phyloP scores from a whole-genome alignment of 2,888 invertebrate species.

The Polyploca ridens region DNA sequence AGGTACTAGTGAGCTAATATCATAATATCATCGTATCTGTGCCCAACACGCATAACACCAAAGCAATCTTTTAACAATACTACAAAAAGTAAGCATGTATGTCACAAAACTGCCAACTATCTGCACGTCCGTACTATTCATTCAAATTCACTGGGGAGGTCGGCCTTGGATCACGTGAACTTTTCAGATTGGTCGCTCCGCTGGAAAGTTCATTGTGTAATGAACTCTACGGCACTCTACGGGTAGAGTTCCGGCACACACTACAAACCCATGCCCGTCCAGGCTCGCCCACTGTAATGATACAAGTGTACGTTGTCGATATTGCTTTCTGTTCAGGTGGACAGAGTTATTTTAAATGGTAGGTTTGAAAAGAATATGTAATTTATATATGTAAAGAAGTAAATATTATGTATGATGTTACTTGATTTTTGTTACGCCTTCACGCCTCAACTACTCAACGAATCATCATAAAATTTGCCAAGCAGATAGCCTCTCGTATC shows the following conservation, averaged over 20 bases:
- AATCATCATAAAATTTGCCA: too few species aligned
- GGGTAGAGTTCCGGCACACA: neutral
- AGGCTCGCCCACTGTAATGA: neutral
- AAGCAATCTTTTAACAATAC: neutral
- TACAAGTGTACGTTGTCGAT: neutral
- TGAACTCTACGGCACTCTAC: slow-evolving; percentile 10
- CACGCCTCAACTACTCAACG: too few species aligned
- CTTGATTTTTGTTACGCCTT: too few species aligned
- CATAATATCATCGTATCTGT: too few species aligned
- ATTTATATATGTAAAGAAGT: too few species aligned
- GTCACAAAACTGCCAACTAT: neutral
- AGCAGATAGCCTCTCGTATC: too few species aligned
- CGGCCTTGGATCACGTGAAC: slow-evolving; percentile 14
- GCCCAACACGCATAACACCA: neutral
- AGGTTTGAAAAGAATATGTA: too few species aligned
- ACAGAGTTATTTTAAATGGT: too few species aligned
- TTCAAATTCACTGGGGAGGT: slow-evolving; percentile 2
- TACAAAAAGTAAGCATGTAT: neutral
- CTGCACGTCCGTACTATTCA: neutral
- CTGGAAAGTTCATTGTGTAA: slow-evolving; percentile 25
- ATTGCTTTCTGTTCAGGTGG: too few species aligned
- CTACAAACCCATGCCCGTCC: neutral
- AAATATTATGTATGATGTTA: too few species aligned
- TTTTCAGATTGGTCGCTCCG: slow-evolving; percentile 22
- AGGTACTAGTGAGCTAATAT: too few species aligned